Conservation (phyloP, 2,888 invertebrate species). For the Metalampra italica region DNA sequence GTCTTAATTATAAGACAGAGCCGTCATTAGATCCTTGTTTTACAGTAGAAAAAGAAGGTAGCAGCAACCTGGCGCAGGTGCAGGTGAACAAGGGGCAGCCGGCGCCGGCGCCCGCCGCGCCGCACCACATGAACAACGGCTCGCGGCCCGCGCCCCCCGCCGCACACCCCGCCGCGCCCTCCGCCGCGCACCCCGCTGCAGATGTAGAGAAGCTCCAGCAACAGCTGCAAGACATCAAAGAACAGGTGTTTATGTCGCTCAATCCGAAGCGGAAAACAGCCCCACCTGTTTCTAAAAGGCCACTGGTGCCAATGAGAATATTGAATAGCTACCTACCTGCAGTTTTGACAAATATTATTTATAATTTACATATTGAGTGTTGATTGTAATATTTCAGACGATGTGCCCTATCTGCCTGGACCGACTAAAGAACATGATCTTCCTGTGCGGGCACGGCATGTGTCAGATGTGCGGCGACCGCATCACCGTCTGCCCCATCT, state of each 20-base stretch:
- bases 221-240: constrained; percentile 97
- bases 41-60: constrained; percentile 52
- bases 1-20: too few relatives aligned
- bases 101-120: constrained; percentile 59
- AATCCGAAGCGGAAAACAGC: too few relatives aligned
- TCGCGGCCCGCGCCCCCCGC: constrained; percentile 32
- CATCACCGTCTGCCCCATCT: constrained; percentile 98
- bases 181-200: constrained; percentile 27
- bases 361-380: too few relatives aligned
- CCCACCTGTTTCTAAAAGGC: too few relatives aligned
- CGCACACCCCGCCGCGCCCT: constrained; percentile 28
- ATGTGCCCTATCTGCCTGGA: constrained; percentile 99
- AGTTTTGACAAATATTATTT: too few relatives aligned
- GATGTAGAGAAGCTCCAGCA: constrained; percentile 87
- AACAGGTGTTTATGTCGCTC: constrained; percentile 83
- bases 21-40: too few relatives aligned
- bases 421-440: constrained; percentile 98
- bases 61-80: constrained; percentile 65
- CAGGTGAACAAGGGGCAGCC: constrained; percentile 73
- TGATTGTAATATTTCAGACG: constrained; percentile 90
- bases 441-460: constrained; percentile 97
- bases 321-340: too few relatives aligned
- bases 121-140: constrained; percentile 71
- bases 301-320: too few relatives aligned
- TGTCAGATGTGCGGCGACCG: constrained; percentile 99